These are phyloP conservation scores for Drosophila neonasuta DNA, from an alignment of 2,888 invertebrate species.

Conservation along the genomic window DNA sequence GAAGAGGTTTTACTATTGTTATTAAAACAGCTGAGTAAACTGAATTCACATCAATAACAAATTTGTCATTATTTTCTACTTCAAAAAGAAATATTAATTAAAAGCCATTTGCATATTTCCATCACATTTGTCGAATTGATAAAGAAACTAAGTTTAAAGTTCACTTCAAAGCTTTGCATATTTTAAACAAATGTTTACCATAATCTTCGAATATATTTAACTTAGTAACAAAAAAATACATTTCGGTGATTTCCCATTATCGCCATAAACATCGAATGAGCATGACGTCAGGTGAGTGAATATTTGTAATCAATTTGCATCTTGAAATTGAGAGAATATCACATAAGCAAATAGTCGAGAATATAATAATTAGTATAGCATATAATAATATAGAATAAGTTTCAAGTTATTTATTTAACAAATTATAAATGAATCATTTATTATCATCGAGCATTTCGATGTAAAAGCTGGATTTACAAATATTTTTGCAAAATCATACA, in stretches of 20 bases:
- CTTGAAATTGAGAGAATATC: too few species aligned
- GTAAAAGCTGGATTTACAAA: too few species aligned
- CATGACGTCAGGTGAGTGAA: neutral
- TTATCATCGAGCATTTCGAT: too few species aligned
- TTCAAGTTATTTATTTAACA: too few species aligned
- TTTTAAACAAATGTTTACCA: neutral
- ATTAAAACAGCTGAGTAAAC: neutral
- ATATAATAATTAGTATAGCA: too few species aligned
- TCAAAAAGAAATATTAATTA: too few species aligned
- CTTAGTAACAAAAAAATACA: neutral
- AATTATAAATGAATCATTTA: too few species aligned
- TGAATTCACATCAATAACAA: neutral
- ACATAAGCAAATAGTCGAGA: too few species aligned
- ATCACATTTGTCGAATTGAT: neutral
- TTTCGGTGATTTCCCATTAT: conserved; percentile 3
- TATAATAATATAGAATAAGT: too few species aligned
- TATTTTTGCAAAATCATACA: too few species aligned
- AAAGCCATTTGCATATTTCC: neutral
- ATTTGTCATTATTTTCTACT: too few species aligned
- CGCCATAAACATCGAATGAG: neutral
- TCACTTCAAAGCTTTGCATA: neutral
- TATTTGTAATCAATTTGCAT: too few species aligned
- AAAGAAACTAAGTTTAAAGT: neutral
- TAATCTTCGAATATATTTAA: neutral
- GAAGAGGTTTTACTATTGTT: neutral